These are phyloP conservation scores for Myotis davidii DNA, from an alignment of 2,113 vertebrate species.

Conservation along the genomic window DNA sequence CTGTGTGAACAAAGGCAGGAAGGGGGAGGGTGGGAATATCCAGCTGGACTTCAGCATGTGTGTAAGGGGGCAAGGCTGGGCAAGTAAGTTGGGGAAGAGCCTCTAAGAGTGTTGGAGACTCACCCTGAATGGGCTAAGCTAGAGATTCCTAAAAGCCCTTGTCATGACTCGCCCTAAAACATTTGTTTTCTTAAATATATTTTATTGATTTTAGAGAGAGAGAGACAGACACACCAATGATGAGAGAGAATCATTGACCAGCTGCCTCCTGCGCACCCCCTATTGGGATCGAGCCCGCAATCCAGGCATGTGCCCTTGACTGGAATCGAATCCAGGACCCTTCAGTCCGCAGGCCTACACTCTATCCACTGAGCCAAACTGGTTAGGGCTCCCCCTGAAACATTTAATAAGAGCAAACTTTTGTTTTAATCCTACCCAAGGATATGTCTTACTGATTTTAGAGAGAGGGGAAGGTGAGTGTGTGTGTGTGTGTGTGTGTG, in stretches of 20 bases:
- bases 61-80: background rate
- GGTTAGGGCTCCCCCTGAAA: background rate
- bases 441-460: no score
- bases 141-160: background rate
- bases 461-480: no score
- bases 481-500: no score
- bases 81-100: background rate
- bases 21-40: no score
- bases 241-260: no score
- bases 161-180: background rate
- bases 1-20: background rate
- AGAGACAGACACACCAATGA: background rate
- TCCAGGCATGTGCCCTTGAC: no score
- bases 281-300: no score
- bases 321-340: no score
- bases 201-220: background rate
- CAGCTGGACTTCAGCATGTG: background rate
- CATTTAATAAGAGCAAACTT: background rate
- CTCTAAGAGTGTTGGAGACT: background rate
- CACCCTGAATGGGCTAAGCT: background rate
- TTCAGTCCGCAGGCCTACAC: no score
- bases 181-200: background rate
- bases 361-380: no score
- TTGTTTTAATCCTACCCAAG: no score
- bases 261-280: no score